Percentiles rank a stretch among this genome's conserved stretches.
Evolutionary conservation across 1,140 invertebrate species (phyloP).

Genomic region (Habropoda laboriosa): DNA sequence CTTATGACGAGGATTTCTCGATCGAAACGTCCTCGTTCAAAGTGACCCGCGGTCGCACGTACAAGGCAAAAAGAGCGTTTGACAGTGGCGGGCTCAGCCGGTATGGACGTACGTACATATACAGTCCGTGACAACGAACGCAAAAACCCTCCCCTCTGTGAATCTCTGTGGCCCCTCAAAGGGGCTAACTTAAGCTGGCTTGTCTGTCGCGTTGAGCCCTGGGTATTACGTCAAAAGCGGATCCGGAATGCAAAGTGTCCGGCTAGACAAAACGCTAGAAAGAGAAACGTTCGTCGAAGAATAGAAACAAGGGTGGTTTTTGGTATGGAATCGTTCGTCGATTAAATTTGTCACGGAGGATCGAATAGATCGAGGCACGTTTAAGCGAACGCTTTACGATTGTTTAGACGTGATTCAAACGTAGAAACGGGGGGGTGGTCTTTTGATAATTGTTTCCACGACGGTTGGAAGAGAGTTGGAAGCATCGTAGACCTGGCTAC

Average conservation of each 20-base stretch:
- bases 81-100: neutral
- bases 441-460: slow-evolving; percentile 22
- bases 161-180: slow-evolving; percentile 32
- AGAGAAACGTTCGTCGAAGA: neutral
- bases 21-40: neutral
- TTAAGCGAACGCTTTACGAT: neutral
- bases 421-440: neutral
- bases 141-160: slow-evolving; percentile 20
- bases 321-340: neutral
- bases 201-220: slow-evolving; percentile 31
- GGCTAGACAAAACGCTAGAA: neutral
- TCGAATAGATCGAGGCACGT: neutral
- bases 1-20: neutral
- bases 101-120: slow-evolving; percentile 8
- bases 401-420: neutral
- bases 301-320: too few relatives aligned
- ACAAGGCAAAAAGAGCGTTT: slow-evolving; percentile 15
- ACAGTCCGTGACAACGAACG: neutral
- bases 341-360: neutral
- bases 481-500: neutral
- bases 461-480: neutral
- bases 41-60: neutral
- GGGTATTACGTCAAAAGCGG: slow-evolving; percentile 25
- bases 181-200: slow-evolving; percentile 7
- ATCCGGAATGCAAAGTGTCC: slow-evolving; percentile 20